phyloP scores from a whole-genome alignment of 1,140 invertebrate species.

The Philotrypesis tridentata region DNA sequence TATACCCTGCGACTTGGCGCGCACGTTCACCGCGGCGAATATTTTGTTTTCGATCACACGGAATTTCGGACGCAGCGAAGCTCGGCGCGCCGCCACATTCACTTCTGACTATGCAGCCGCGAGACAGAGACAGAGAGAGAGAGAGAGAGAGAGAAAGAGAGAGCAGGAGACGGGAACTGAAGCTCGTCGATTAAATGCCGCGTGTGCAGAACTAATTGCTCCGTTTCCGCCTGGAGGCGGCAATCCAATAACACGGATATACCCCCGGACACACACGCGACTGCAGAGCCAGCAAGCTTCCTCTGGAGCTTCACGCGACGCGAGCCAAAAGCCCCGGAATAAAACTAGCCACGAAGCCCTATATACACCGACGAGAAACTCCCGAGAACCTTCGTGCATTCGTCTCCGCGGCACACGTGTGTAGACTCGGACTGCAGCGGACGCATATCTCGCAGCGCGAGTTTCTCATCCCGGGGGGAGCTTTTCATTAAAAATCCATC shows the following conservation, averaged over 20 bases:
- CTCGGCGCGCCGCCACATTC: not conserved
- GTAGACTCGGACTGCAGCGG: too few species aligned
- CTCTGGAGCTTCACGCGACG: too few species aligned
- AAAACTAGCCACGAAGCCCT: too few species aligned
- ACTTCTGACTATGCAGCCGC: not conserved
- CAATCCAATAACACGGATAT: slow-evolving; percentile 38
- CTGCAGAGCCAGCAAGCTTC: not conserved
- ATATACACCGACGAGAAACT: too few species aligned
- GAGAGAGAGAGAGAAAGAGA: not conserved
- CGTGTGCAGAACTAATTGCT: slow-evolving; percentile 36
- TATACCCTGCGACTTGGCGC: too few species aligned
- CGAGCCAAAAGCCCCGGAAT: too few species aligned
- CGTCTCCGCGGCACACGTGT: too few species aligned
- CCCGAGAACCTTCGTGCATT: too few species aligned
- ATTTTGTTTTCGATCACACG: not conserved
- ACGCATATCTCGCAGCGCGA: too few species aligned
- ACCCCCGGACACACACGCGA: not conserved
- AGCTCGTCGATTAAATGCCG: slow-evolving; percentile 36
- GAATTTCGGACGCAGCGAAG: not conserved
- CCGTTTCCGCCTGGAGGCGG: slow-evolving; percentile 22
- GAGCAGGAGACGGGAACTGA: not conserved
- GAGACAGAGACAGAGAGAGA: too few species aligned
- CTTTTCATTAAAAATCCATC: too few species aligned
- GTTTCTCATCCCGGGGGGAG: too few species aligned
- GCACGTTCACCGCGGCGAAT: not conserved